Conservation (phyloP, 2,888 invertebrate genomes). For the Pristionchus entomophagus region DNA sequence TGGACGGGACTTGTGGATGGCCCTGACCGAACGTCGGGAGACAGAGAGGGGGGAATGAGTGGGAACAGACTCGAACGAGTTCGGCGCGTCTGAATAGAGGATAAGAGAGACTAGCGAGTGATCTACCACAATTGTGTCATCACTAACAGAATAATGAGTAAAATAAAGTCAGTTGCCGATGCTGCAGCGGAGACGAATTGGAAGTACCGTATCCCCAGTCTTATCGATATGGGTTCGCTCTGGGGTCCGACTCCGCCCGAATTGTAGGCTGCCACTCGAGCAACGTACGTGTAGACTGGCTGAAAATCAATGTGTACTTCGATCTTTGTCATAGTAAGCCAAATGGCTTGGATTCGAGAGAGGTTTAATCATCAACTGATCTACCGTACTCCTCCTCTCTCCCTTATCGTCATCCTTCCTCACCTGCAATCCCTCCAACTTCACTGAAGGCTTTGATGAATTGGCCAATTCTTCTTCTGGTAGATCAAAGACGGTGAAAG, state of each 20-base stretch:
- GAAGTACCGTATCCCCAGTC: slow-evolving; percentile 59
- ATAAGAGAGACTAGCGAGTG: neutral
- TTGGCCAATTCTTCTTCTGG: slow-evolving; percentile 63
- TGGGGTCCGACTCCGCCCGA: slow-evolving; percentile 69
- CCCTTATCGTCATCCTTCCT: slow-evolving; percentile 40
- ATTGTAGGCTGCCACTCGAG: slow-evolving; percentile 69
- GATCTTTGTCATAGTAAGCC: no score
- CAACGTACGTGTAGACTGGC: neutral
- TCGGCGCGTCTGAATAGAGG: neutral
- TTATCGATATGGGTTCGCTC: slow-evolving; percentile 61
- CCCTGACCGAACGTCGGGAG: no score
- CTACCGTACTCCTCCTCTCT: neutral
- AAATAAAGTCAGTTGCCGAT: slow-evolving; percentile 11
- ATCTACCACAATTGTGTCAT: neutral
- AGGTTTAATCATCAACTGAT: neutral
- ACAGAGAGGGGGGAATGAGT: no score
- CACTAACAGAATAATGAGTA: neutral
- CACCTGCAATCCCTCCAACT: slow-evolving; percentile 69
- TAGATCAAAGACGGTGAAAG: slow-evolving; percentile 60
- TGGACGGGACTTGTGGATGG: no score
- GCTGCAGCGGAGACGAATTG: neutral
- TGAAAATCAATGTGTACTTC: neutral
- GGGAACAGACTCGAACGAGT: no score
- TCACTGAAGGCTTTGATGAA: slow-evolving; percentile 65
- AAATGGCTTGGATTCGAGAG: no score